Base-by-base conservation (phyloP, 2,113 vertebrate genomes). In the Paraplagusia blochii region DNA sequence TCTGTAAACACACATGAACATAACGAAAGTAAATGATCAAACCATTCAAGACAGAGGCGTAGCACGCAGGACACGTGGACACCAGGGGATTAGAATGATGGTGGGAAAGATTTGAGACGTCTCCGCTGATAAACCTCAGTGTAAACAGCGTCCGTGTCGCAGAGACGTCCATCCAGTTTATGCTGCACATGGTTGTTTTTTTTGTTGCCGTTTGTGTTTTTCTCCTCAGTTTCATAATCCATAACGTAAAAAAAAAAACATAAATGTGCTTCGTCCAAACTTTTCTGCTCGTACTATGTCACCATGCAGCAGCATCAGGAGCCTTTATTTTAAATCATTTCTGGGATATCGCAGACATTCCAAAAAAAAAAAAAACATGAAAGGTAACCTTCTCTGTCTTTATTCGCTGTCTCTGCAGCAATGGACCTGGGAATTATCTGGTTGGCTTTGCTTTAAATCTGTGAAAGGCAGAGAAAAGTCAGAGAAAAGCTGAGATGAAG, bases 371-470 rank as follows among this genome's bases (percentile, higher is more conserved):
- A 83, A 76, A 70, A 84, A 87, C 78, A 86, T 82, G 76, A 86
- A 83, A 86, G 79, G 75, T 80, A 86, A 85, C 85, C 77, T 86
- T 85, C 81, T 82, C 74, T 83, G 81, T 83, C 85, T 85, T 80
- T 80, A 77, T 76, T 78, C n/a, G 35, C 70, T 42, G 44, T 76
- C 76, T 76, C 56, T 69, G 67, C 38, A 29, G 67, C 75, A 71
- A 72, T 85, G 77, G 81, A 82, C 56, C 64, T 42, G 77, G 83
- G 77, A 85, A 81, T 81, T 76, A 80, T 81, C 78, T 82, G 65
- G 67, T 66, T 52, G 69, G 65, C 64, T 73, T 45, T 40, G 59
- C 76, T 42, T 69, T 12, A 44, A 63, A 81, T 78, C 66, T 22
- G 39, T 45, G 61, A 54, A 72, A 77, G 58, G 63, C 13, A 81